Percentiles rank a stretch among this genome's conserved stretches.
Conservation (phyloP, 2,113 vertebrate genomes). For the Stomatorhinus ivindoensis region DNA sequence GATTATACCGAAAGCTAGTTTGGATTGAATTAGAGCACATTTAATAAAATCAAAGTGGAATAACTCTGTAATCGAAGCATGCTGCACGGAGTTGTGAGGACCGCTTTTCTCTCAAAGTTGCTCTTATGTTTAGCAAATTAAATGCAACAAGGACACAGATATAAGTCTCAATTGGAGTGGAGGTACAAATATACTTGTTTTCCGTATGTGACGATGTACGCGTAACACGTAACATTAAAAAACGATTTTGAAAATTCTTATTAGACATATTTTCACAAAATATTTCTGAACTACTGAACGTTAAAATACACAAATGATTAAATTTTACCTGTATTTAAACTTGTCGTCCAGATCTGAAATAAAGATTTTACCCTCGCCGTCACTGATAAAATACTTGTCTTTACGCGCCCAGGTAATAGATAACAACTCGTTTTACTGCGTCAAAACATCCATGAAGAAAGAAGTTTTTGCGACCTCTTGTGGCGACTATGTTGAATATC, state of each 20-base stretch:
- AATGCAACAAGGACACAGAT: constrained; percentile 45
- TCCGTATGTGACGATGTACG: background rate
- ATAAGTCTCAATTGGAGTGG: background rate
- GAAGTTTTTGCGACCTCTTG: constrained; percentile 6
- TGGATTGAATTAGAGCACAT: constrained; percentile 49
- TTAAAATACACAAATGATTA: background rate
- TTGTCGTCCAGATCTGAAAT: background rate
- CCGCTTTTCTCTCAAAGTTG: constrained; percentile 40
- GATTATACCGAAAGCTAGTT: constrained; percentile 51
- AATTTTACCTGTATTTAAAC: background rate
- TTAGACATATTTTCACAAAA: constrained; percentile 8
- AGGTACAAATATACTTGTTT: background rate
- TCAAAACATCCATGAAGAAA: background rate
- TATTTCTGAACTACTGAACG: background rate
- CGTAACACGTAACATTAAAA: background rate
- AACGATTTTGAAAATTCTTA: constrained; percentile 17
- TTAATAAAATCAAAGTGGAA: constrained; percentile 56
- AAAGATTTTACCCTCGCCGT: background rate
- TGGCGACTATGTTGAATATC: background rate
- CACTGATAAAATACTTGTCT: background rate
- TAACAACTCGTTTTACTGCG: background rate
- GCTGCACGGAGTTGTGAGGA: constrained; percentile 37
- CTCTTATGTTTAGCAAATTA: constrained; percentile 47
- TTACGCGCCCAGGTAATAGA: background rate
- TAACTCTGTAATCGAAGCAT: constrained; percentile 57